These are phyloP conservation scores for Zaprionus nigranus DNA, from an alignment of 1,140 invertebrate genomes.

Conservation along the genomic window DNA sequence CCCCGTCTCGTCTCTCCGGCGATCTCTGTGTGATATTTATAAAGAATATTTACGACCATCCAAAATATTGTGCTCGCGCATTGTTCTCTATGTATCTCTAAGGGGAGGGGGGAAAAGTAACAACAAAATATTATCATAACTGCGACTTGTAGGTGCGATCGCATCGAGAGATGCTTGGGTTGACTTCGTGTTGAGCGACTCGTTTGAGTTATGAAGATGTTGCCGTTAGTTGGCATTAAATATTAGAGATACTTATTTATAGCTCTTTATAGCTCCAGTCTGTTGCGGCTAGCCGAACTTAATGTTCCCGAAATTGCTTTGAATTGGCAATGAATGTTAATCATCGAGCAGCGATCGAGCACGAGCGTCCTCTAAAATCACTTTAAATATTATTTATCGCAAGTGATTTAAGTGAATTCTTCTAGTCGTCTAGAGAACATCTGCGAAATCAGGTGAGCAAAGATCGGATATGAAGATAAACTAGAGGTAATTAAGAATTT, in stretches of 20 bases:
- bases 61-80: constrained; percentile 42
- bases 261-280: constrained; percentile 28
- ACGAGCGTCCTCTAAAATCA: constrained; percentile 22
- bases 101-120: not conserved
- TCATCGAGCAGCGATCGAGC: constrained; percentile 12
- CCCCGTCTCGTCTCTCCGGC: constrained; percentile 18
- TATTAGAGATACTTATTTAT: constrained; percentile 44
- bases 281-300: constrained; percentile 18
- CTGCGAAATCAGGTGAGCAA: not conserved
- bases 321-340: constrained; percentile 40
- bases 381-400: constrained; percentile 21
- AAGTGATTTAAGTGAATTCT: constrained; percentile 9
- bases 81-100: constrained; percentile 26
- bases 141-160: constrained; percentile 47
- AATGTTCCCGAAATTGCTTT: constrained; percentile 44
- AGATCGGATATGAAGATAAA: not conserved
- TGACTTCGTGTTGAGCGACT: constrained; percentile 18
- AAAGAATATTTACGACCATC: constrained; percentile 69
- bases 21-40: constrained; percentile 66
- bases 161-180: constrained; percentile 5
- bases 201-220: constrained; percentile 61
- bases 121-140: constrained; percentile 39
- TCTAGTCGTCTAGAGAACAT: not conserved
- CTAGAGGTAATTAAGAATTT: not conserved
- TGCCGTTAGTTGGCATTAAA: constrained; percentile 62